Evolutionary conservation across 2,888 invertebrate genomes (phyloP).

Genomic region (Melanostoma mellinum): DNA sequence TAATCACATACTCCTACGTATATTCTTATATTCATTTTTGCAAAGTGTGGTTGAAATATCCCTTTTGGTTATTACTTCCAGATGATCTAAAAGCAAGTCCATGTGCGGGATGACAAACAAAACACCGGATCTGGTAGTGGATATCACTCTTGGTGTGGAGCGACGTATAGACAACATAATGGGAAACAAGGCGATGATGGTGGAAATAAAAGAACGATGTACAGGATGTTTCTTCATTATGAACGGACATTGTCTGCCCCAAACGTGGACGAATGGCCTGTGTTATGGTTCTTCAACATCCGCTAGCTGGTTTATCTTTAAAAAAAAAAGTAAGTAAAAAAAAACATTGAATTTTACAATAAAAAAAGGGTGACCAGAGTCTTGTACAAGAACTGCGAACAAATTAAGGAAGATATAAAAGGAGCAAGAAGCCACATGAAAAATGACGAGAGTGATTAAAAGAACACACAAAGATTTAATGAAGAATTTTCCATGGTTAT

Average conservation of each 20-base stretch:
- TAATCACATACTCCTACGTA: conserved; percentile 19
- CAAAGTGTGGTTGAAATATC: conserved; percentile 20
- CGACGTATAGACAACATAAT: conserved; percentile 58
- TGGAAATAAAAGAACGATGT: conserved; percentile 66
- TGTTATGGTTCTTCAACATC: conserved; percentile 56
- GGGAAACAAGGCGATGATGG: conserved; percentile 58
- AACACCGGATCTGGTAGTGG: conserved; percentile 71
- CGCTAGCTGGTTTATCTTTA: conserved; percentile 37
- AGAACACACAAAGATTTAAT: background rate
- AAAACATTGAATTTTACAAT: background rate
- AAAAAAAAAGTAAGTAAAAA: conserved; percentile 5
- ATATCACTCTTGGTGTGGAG: conserved; percentile 59
- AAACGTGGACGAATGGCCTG: conserved; percentile 40
- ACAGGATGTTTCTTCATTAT: conserved; percentile 73
- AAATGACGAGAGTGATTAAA: too few relatives aligned
- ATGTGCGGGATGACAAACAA: conserved; percentile 56
- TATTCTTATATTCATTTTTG: conserved; percentile 36
- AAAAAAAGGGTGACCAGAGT: too few relatives aligned
- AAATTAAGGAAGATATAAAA: too few relatives aligned
- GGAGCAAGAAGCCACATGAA: too few relatives aligned
- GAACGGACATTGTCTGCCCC: conserved; percentile 69
- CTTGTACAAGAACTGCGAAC: too few relatives aligned
- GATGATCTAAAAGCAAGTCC: conserved; percentile 59
- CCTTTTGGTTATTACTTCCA: conserved; percentile 59
- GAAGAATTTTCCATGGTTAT: too few relatives aligned